Evolutionary conservation across 2,797 vertebrate species (phyloP), one percentile per base, ranked within the genome.

Genomic region (Sebastes aleutianus): DNA sequence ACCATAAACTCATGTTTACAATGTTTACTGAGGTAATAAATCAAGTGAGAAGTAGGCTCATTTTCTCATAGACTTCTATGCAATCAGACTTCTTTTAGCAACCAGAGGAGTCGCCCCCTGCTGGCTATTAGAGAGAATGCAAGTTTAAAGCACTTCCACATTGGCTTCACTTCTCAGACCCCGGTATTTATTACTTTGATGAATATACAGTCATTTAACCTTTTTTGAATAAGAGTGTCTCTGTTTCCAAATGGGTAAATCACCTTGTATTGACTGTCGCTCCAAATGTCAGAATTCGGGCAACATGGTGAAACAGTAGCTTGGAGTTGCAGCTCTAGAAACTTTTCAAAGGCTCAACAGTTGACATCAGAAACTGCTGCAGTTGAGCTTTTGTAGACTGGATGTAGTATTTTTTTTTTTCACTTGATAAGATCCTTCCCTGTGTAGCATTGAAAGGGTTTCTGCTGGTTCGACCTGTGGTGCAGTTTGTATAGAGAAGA

Each of bases 401-500:
- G 54, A 50, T 61, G 54, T 22, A 53, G 34, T 67, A 7, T 43
- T 68, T 70, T 8, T 47, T 43, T 36, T 47, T 47, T 84, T 82
- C 56, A 74, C 61, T 72, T 64, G 82, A 82, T 80, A 79, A 67
- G 65, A 83, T 84, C 77, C 72, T 43, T 59, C 34, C 26, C 66
- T 65, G 29, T 67, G 57, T 39, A n/a, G 43, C 24, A 13, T 7
- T 36, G 57, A 67, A 32, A 61, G 32, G 29, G 24, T 16, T 66
- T 62, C 64, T 70, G n/a, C 34, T 65, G 64, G 43, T 72, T 63
- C 31, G 26, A 80, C 71, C 74, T 83, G 39, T 78, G 61, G 22
- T 61, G 32, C 67, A 58, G 75, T 66, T 73, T 66, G 13, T 76
- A 71, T 56, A 29, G 58, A 61, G 22, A 69, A 74, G 18, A 65